Base-by-base conservation (phyloP, 92 coral and sea anemone species). In the Porites cylindrica region DNA sequence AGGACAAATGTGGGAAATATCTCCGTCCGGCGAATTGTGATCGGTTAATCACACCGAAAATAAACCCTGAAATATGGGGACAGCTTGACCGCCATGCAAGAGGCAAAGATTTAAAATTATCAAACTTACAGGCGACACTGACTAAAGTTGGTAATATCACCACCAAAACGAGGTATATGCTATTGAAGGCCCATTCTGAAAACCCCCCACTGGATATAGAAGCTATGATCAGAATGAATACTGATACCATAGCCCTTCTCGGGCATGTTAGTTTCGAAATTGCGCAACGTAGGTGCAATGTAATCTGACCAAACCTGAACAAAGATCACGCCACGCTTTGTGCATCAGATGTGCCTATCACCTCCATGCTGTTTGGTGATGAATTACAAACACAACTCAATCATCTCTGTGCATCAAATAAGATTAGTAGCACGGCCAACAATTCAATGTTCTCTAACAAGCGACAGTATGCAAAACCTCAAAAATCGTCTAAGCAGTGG, bases 301-400 rank as follows among this genome's bases (percentile, higher is more conserved):
- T 70, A 69, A 93, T 86, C 21, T 65, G 88, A 13, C 95, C 92
- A 20, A 75, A n/a, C 11, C 92, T 84, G 13, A 79, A 92, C 61
- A 88, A 74, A 66, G 92, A 88, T 56, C 84, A 89, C 50, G 84
- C 87, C 63, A 29, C 92, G 3, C 79, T 88, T 52, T 91, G 94
- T 62, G 79, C 80, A 18, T 78, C 90, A 11, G 67, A 84, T 64
- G 90, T 88, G 16, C 89, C 94, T 20, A 67, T 79, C 78, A 83
- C 94, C 5, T 66, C 13, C 11, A 24, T 5, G 92, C 6, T 88
- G 81, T 72, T 88, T 80, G 61, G 13, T 54, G 60, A 54, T 8
- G 13, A 54, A 13, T 54, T 54, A 54, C 60, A 54, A 80, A 81
- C 90, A 14, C 87, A 92, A 47, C 86, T 89, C 1, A 89, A 71